Conservation (phyloP, 2,888 invertebrate genomes). For the Lycocerus yunnanus region DNA sequence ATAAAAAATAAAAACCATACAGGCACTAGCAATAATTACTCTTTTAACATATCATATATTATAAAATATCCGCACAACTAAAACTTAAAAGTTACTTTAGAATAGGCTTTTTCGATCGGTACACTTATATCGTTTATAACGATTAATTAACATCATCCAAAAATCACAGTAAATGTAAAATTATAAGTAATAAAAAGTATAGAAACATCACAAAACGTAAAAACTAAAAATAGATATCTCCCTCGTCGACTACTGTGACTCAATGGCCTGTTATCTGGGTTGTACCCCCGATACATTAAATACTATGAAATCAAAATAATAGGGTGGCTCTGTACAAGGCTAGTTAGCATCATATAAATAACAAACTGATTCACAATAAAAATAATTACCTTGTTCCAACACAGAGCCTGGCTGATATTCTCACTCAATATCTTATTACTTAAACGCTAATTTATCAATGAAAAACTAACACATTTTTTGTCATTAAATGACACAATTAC, state of each 20-base stretch:
- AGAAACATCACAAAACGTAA: slow-evolving; percentile 44
- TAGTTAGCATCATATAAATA: slow-evolving; percentile 39
- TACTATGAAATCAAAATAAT: slow-evolving; percentile 37
- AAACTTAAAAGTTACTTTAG: slow-evolving; percentile 43
- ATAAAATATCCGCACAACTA: slow-evolving; percentile 30
- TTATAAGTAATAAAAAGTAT: slow-evolving; percentile 44
- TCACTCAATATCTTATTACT: slow-evolving; percentile 42
- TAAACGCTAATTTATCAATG: slow-evolving; percentile 39
- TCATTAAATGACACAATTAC: slow-evolving; percentile 56
- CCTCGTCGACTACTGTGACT: slow-evolving; percentile 50
- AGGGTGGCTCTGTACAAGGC: slow-evolving; percentile 46
- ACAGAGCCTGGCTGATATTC: slow-evolving; percentile 45
- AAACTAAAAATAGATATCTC: slow-evolving; percentile 51
- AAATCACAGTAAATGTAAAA: slow-evolving; percentile 53
- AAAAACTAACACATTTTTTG: slow-evolving; percentile 51
- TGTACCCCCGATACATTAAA: slow-evolving; percentile 46
- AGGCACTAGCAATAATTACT: slow-evolving; percentile 38
- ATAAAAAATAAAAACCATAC: slow-evolving; percentile 39
- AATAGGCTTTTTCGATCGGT: slow-evolving; percentile 44
- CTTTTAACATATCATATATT: slow-evolving; percentile 5
- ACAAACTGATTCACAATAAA: slow-evolving; percentile 43
- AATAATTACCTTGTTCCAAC: slow-evolving; percentile 39
- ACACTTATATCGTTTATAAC: slow-evolving; percentile 37
- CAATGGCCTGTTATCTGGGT: slow-evolving; percentile 48
- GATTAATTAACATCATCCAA: slow-evolving; percentile 48